These are phyloP conservation scores for Xylocopa sonorina DNA, from an alignment of 1,140 invertebrate genomes.

Conservation along the genomic window DNA sequence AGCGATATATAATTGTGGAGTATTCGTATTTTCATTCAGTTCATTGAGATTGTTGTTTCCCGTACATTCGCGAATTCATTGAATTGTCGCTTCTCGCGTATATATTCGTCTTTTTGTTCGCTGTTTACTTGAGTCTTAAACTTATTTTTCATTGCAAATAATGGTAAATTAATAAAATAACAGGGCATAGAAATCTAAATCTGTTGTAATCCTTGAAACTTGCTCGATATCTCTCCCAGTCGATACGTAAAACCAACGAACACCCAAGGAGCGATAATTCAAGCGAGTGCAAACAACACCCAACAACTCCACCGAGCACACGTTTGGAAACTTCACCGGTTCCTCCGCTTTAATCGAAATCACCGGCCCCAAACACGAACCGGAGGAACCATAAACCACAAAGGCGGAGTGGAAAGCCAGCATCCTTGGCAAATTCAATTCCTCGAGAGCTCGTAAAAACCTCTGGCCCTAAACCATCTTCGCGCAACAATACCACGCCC, in stretches of 20 bases:
- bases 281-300: neutral
- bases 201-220: too few relatives aligned
- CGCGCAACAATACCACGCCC: neutral
- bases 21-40: neutral
- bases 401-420: neutral
- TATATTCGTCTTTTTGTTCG: too few relatives aligned
- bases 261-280: neutral
- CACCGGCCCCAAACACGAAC: neutral
- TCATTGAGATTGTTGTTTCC: neutral
- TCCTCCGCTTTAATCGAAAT: slow-evolving; percentile 2
- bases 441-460: slow-evolving; percentile 10
- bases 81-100: too few relatives aligned
- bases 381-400: neutral
- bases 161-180: too few relatives aligned
- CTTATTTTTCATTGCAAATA: too few relatives aligned
- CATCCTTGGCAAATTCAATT: neutral
- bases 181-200: too few relatives aligned
- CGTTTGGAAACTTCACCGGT: too few relatives aligned
- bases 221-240: too few relatives aligned
- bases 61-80: too few relatives aligned
- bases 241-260: neutral
- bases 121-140: too few relatives aligned
- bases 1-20: too few relatives aligned
- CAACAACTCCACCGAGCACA: neutral
- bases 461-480: neutral